Evolutionary conservation across 1,140 invertebrate species (phyloP).

Genomic region (Vanessa atalanta): DNA sequence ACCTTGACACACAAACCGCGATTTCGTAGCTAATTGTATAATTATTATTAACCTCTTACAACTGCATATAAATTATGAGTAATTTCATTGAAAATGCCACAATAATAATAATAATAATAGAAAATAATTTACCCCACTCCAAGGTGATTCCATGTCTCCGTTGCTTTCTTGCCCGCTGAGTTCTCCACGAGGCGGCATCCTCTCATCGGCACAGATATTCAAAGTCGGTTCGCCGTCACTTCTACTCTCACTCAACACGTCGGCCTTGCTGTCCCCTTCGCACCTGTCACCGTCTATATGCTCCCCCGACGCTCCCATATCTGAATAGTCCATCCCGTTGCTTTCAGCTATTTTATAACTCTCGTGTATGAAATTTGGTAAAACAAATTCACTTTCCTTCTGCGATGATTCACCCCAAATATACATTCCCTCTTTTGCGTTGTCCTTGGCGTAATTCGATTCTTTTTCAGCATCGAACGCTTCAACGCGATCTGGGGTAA

Average conservation of each 20-base stretch:
- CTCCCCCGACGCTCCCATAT: constrained; percentile 47
- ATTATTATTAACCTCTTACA: constrained; percentile 34
- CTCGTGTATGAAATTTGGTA: constrained; percentile 75
- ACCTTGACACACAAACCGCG: constrained; percentile 40
- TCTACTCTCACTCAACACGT: constrained; percentile 81
- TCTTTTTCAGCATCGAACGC: constrained; percentile 71
- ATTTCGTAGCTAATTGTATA: constrained; percentile 38
- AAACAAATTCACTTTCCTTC: constrained; percentile 71
- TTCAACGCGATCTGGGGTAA: constrained; percentile 73
- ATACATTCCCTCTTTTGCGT: constrained; percentile 62
- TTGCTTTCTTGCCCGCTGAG: constrained; percentile 91
- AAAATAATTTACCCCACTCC: constrained; percentile 80
- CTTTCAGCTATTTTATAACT: constrained; percentile 73
- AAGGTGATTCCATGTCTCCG: constrained; percentile 85
- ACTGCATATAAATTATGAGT: constrained; percentile 21
- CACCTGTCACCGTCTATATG: constrained; percentile 49
- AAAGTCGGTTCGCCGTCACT: constrained; percentile 83
- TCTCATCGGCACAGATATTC: constrained; percentile 90
- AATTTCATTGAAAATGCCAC: constrained; percentile 23
- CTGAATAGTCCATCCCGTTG: constrained; percentile 61
- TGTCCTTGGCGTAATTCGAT: constrained; percentile 52
- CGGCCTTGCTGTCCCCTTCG: constrained; percentile 69
- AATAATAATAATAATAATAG: constrained; percentile 1
- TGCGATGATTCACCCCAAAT: constrained; percentile 72
- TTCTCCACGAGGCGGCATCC: constrained; percentile 91